Percentiles rank a stretch among this genome's conserved stretches.
These are phyloP conservation scores for Lasioglossum oenotherae DNA, from an alignment of 2,888 invertebrate genomes.

Conservation along the genomic window DNA sequence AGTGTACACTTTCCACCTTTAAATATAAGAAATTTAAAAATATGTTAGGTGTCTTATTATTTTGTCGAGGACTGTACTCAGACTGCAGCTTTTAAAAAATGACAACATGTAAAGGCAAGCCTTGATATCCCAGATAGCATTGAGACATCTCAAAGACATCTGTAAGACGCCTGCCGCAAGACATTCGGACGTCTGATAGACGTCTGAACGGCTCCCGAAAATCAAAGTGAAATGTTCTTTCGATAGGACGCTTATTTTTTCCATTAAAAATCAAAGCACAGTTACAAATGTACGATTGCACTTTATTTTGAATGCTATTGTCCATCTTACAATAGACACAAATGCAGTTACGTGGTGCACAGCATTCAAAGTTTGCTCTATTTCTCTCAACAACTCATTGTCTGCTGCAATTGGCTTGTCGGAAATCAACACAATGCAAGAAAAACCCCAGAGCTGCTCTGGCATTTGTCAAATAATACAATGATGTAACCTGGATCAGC, in stretches of 20 bases:
- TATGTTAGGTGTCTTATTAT: too few species aligned
- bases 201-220: too few species aligned
- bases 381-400: slow-evolving; percentile 21
- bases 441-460: not conserved
- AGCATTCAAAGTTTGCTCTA: slow-evolving; percentile 14
- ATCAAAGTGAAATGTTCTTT: not conserved
- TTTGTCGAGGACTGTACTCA: too few species aligned
- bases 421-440: not conserved
- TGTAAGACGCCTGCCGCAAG: too few species aligned
- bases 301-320: slow-evolving; percentile 2
- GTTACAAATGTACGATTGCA: not conserved
- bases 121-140: too few species aligned
- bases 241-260: not conserved
- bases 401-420: not conserved
- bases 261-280: not conserved
- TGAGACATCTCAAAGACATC: too few species aligned
- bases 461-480: slow-evolving; percentile 27
- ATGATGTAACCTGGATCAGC: slow-evolving; percentile 16
- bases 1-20: too few species aligned
- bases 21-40: too few species aligned
- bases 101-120: too few species aligned
- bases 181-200: too few species aligned
- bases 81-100: too few species aligned
- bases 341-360: slow-evolving; percentile 15
- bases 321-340: slow-evolving; percentile 19